phyloP scores from a whole-genome alignment of 2,888 invertebrate genomes.

The Nemurella pictetii region DNA sequence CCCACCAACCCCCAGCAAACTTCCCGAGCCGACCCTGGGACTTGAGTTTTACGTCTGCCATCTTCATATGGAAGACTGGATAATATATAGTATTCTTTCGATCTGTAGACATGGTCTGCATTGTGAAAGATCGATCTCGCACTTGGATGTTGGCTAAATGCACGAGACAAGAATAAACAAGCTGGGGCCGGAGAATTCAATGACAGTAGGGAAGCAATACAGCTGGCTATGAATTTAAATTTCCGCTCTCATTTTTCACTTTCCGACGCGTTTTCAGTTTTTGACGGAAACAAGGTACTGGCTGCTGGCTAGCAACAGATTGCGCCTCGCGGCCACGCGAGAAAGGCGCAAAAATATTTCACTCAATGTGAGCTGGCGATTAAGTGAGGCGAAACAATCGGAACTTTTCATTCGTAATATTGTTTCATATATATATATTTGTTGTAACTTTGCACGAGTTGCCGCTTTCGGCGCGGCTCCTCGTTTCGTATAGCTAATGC shows the following conservation, averaged over 20 bases:
- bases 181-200: background rate
- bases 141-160: background rate
- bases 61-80: background rate
- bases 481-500: background rate
- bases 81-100: background rate
- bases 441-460: background rate
- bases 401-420: background rate
- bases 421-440: background rate
- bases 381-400: background rate
- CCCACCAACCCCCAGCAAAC: background rate
- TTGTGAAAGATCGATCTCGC: background rate
- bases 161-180: background rate
- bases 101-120: background rate
- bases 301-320: background rate
- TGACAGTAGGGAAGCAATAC: background rate
- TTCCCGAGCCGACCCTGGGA: background rate
- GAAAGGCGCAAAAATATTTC: background rate
- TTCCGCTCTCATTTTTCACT: background rate
- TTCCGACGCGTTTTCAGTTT: background rate
- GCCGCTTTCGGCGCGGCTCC: background rate
- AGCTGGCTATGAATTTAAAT: background rate
- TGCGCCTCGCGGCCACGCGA: background rate
- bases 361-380: background rate
- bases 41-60: background rate
- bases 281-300: background rate